A percentile compares a stretch with the other conserved stretches of the same genome.
Conservation (phyloP, 2,113 vertebrate species). For the Sebastes fasciatus region DNA sequence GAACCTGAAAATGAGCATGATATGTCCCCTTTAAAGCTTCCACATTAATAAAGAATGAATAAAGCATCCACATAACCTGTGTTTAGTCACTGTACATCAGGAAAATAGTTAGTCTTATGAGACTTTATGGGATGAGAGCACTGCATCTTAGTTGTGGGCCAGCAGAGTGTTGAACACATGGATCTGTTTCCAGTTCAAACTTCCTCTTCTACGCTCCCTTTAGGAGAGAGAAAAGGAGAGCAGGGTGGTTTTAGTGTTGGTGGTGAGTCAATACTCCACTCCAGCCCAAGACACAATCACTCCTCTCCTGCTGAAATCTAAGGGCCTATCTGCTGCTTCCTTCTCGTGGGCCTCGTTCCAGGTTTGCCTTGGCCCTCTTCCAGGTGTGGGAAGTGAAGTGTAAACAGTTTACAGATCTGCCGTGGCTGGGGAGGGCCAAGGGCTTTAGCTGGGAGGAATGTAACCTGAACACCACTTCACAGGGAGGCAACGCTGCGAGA, state of each 20-base stretch:
- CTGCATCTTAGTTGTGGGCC: conserved; percentile 28
- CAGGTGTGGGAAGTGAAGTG: conserved; percentile 78
- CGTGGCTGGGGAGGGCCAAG: conserved; percentile 65
- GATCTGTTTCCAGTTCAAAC: conserved; percentile 54
- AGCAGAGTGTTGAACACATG: conserved; percentile 45
- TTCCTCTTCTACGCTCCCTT: conserved; percentile 45
- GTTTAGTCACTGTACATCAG: conserved; percentile 14
- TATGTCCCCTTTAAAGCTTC: neutral
- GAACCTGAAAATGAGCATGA: too few relatives aligned
- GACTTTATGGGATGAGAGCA: conserved; percentile 26
- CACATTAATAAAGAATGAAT: neutral
- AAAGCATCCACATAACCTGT: neutral
- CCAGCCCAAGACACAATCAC: conserved; percentile 56
- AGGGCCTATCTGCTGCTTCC: conserved; percentile 51
- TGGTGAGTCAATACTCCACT: conserved; percentile 61
- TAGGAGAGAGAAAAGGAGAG: conserved; percentile 35
- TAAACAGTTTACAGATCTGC: conserved; percentile 82
- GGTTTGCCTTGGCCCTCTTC: conserved; percentile 74
- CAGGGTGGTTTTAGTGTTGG: conserved; percentile 24
- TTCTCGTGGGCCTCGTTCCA: conserved; percentile 60
- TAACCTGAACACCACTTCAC: conserved; percentile 77
- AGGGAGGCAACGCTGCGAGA: conserved; percentile 57
- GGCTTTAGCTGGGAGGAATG: conserved; percentile 71
- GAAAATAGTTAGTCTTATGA: conserved; percentile 7
- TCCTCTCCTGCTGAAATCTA: conserved; percentile 65